These are phyloP conservation scores for Hemicentrotus pulcherrimus DNA, from an alignment of 35 echinoderm and acorn worm genomes.

Conservation along the genomic window DNA sequence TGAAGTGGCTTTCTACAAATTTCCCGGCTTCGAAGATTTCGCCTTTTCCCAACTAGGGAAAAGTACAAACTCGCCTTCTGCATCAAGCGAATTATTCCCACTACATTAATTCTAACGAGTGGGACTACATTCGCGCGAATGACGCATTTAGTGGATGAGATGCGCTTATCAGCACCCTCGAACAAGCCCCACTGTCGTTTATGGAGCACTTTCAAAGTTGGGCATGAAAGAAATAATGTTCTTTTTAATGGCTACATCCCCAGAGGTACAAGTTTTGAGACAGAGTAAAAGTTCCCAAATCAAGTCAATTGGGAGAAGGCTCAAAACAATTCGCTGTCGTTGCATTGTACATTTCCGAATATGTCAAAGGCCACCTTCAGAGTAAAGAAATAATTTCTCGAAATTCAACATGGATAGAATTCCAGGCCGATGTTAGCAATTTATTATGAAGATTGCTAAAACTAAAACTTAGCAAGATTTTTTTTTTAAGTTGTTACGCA, in stretches of 20 bases:
- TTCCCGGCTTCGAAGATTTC: constrained; percentile 18
- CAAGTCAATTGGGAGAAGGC: background rate
- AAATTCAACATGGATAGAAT: too few relatives aligned
- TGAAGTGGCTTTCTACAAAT: constrained; percentile 35
- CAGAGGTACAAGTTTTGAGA: background rate
- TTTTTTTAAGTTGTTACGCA: too few relatives aligned
- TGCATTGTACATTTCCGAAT: too few relatives aligned
- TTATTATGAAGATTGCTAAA: too few relatives aligned
- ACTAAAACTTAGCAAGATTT: too few relatives aligned
- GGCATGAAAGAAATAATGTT: background rate
- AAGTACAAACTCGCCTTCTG: constrained; percentile 22
- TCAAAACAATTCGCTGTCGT: background rate
- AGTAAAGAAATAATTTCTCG: too few relatives aligned
- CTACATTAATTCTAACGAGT: constrained; percentile 18
- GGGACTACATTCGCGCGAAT: constrained; percentile 2
- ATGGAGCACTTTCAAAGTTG: background rate
- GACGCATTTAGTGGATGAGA: background rate
- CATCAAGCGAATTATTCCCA: constrained; percentile 29
- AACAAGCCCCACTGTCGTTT: background rate
- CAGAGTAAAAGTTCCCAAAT: background rate
- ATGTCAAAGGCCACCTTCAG: background rate
- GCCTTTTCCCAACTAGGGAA: background rate
- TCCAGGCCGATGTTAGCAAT: too few relatives aligned
- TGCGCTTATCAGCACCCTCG: background rate
- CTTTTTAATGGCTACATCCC: background rate